Evolutionary conservation across 2,113 vertebrate genomes (phyloP).

Genomic region (Festucalex cinctus): DNA sequence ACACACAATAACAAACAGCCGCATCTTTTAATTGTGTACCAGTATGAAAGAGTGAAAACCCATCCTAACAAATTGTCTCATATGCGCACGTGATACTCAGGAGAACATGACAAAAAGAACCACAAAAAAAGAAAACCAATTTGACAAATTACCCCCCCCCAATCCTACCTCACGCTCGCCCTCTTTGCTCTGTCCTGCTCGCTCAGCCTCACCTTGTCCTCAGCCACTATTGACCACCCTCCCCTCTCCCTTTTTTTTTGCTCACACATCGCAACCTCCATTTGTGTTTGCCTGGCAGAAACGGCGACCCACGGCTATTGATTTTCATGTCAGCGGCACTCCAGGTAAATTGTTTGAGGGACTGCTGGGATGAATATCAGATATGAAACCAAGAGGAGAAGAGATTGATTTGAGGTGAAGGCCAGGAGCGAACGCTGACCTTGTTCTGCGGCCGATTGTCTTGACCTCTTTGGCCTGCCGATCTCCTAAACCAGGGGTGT

Average conservation of each 20-base stretch:
- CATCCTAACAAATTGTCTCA: conserved; percentile 34
- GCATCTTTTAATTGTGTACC: conserved; percentile 34
- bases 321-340: conserved; percentile 80
- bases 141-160: conserved; percentile 74
- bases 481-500: too few relatives aligned
- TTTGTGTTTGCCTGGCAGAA: conserved; percentile 86
- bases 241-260: conserved; percentile 17
- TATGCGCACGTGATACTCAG: conserved; percentile 61
- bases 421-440: conserved; percentile 78
- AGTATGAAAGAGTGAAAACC: conserved; percentile 27
- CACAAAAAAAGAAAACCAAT: conserved; percentile 77
- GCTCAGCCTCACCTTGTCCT: conserved; percentile 30
- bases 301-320: conserved; percentile 79
- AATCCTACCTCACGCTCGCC: conserved; percentile 34
- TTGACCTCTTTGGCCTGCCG: conserved; percentile 37
- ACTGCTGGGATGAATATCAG: conserved; percentile 84
- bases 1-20: conserved; percentile 42
- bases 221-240: conserved; percentile 52
- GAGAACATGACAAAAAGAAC: conserved; percentile 76
- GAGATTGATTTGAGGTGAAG: conserved; percentile 51
- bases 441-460: conserved; percentile 44
- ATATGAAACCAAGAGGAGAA: conserved; percentile 70
- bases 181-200: conserved; percentile 27
- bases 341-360: conserved; percentile 86
- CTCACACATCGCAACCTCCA: conserved; percentile 66